These are phyloP conservation scores for Tethea ocularis DNA, from an alignment of 2,888 invertebrate species.

Conservation along the genomic window DNA sequence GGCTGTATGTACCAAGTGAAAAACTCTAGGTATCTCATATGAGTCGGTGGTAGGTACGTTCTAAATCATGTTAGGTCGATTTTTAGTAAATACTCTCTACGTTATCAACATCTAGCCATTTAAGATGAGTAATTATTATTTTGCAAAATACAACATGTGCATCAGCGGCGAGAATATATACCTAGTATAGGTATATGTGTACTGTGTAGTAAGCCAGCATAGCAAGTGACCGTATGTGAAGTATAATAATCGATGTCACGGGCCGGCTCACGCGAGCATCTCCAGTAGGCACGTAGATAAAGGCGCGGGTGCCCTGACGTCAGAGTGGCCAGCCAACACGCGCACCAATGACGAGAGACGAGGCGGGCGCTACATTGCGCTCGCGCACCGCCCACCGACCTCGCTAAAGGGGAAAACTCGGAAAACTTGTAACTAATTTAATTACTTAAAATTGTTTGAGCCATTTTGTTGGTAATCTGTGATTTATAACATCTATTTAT, in stretches of 20 bases:
- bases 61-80: too few relatives aligned
- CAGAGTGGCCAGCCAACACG: constrained; percentile 67
- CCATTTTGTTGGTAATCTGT: background rate
- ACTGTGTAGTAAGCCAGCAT: background rate
- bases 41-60: too few relatives aligned
- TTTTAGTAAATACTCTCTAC: too few relatives aligned
- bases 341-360: constrained; percentile 65
- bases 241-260: constrained; percentile 26
- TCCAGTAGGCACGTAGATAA: constrained; percentile 58
- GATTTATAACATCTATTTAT: background rate
- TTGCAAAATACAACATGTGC: background rate
- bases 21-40: too few relatives aligned
- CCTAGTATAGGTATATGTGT: background rate
- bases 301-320: constrained; percentile 70
- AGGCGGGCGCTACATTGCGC: constrained; percentile 66
- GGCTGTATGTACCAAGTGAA: too few relatives aligned
- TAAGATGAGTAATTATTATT: too few relatives aligned
- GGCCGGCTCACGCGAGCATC: constrained; percentile 36
- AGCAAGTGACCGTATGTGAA: background rate
- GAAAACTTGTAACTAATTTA: constrained; percentile 48
- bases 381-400: constrained; percentile 69
- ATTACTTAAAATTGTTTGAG: background rate
- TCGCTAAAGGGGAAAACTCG: constrained; percentile 59
- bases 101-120: too few relatives aligned
- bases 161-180: background rate